These are phyloP conservation scores for Yponomeuta evonymella DNA, from an alignment of 2,888 invertebrate species.

Conservation along the genomic window DNA sequence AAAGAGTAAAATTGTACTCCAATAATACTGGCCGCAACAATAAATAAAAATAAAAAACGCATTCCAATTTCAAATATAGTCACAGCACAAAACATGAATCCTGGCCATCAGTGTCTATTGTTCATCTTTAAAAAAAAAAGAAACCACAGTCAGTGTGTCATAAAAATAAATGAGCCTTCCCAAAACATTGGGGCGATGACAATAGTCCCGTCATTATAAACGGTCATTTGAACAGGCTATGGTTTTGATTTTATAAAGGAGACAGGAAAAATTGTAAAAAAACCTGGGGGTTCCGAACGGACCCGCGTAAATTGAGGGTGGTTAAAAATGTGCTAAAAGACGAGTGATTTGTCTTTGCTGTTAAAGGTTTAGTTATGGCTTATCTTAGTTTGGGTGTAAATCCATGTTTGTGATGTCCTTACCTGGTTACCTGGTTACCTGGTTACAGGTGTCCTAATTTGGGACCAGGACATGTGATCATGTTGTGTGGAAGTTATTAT, in stretches of 20 bases:
- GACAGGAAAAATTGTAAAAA: conserved; percentile 38
- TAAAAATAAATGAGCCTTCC: conserved; percentile 70
- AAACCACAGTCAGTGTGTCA: conserved; percentile 46
- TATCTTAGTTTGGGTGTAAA: too few species aligned
- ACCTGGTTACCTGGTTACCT: too few species aligned
- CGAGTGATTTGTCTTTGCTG: conserved; percentile 21
- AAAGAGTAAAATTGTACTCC: background rate
- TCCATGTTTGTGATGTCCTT: too few species aligned
- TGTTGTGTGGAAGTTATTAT: too few species aligned
- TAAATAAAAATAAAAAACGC: conserved; percentile 19
- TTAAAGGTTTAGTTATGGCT: background rate
- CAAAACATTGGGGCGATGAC: conserved; percentile 63
- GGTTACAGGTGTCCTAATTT: too few species aligned
- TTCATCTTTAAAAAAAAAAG: conserved; percentile 64
- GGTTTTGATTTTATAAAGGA: conserved; percentile 44
- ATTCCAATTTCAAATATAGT: conserved; percentile 47
- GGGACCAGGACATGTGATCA: too few species aligned
- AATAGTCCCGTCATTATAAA: conserved; percentile 72
- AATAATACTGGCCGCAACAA: background rate
- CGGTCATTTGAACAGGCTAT: conserved; percentile 64
- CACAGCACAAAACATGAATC: conserved; percentile 57
- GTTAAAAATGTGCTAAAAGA: conserved; percentile 3
- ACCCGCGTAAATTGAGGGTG: conserved; percentile 52
- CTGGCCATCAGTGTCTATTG: conserved; percentile 41
- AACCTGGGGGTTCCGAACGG: conserved; percentile 29